Evolutionary conservation across 2,113 vertebrate species (phyloP), one percentile per base, ranked within the genome.

Genomic region (Pelodiscus sinensis): DNA sequence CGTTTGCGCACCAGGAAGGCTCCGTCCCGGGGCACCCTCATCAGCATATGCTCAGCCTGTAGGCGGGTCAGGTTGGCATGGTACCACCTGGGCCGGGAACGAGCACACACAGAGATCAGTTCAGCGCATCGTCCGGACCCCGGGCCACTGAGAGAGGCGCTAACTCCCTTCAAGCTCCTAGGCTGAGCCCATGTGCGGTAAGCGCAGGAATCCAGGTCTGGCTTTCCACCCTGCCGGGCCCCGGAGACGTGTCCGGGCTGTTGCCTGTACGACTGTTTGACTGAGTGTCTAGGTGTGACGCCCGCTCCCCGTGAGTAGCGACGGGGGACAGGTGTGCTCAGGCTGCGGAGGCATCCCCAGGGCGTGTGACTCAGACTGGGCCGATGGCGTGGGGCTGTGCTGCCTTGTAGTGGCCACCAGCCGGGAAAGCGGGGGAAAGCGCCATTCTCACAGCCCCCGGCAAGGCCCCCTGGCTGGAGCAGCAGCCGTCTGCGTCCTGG

Each of bases 1-100:
- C 98, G 96, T 84, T 98, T 99, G 29, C 98, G 98, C 95, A 99
- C 98, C 82, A 99, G 91, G 96, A 98, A 99, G 1, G 98, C 98
- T 60, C 98, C 98, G 0, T 99, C 98, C 75, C 98, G 95, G 0
- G 98, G 98, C 3, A 99, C 98, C 0, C 98, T 81, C 98, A 99
- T 99, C 95, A 99, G 92, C 98, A 99, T 99, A 97, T 99, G 98
- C 93, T 99, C 98, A 0, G 98, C 98, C 96, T 99, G 98, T 27
- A 98, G 97, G 1, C 98, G 98, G 0, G 98, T 98, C 95, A 99
- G 94, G 82, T 94, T 98, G 96, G 98, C 98, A 0, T 99, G 98
- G 92, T 97, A 99, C 98, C 98, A 99, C 97, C 98, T 99, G 92
- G 6, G n/a, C 0, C 3, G 1, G 9, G 79, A 84, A 10, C 92